Conservation (phyloP, 2,113 vertebrate genomes). For the Ciconia boyciana region DNA sequence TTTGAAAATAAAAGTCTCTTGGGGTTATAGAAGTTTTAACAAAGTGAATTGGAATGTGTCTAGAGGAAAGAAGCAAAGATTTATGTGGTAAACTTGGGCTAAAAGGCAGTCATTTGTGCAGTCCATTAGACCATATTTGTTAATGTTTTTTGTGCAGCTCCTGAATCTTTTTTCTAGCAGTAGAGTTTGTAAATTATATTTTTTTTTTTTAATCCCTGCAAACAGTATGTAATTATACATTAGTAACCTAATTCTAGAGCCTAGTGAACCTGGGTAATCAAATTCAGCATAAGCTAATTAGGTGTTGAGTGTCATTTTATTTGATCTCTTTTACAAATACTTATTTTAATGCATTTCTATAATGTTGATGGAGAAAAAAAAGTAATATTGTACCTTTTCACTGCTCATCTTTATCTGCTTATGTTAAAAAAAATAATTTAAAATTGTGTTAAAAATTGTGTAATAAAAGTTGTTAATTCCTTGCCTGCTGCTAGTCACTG, state of each 20-base stretch:
- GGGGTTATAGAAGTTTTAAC: background rate
- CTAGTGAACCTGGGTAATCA: background rate
- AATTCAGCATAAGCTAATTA: background rate
- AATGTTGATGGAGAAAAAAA: background rate
- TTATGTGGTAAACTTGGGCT: background rate
- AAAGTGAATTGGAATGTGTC: constrained; percentile 13
- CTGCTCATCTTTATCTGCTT: background rate
- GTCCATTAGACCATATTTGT: background rate
- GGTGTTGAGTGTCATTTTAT: background rate
- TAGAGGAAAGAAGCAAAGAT: background rate
- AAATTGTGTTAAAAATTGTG: background rate
- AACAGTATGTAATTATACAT: background rate
- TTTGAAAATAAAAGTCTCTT: constrained; percentile 49
- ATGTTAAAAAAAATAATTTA: background rate
- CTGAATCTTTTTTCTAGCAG: background rate
- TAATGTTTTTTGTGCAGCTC: background rate
- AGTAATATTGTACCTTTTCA: background rate
- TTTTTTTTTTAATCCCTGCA: background rate
- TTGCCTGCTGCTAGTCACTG: background rate
- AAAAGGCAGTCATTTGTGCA: background rate
- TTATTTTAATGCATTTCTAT: background rate
- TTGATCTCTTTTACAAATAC: background rate
- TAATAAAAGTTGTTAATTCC: background rate
- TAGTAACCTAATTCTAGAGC: background rate
- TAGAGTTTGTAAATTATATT: background rate